Evolutionary conservation across 1,140 invertebrate species (phyloP).

Genomic region (Sinella curviseta): DNA sequence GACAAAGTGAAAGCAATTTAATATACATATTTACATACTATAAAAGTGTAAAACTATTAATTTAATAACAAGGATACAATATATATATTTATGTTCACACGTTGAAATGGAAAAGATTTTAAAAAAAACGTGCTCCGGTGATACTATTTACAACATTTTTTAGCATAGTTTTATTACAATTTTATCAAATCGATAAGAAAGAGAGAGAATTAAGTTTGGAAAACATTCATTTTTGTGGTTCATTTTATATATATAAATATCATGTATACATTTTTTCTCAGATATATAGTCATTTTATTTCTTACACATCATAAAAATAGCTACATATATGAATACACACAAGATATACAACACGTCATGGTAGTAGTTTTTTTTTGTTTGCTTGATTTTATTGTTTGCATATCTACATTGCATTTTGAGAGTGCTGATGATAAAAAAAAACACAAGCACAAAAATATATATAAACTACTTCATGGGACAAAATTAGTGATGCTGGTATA

Average conservation of each 20-base stretch:
- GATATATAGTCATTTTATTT: slow-evolving; percentile 18
- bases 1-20: background rate
- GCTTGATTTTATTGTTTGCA: background rate
- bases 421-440: background rate
- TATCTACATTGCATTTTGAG: background rate
- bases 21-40: background rate
- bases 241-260: background rate
- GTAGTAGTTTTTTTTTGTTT: background rate
- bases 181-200: slow-evolving; percentile 11
- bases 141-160: slow-evolving; percentile 5
- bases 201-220: background rate
- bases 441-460: background rate
- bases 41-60: too few species aligned
- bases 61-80: background rate
- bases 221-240: background rate
- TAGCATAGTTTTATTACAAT: background rate
- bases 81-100: background rate
- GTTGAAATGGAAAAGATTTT: background rate
- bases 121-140: background rate
- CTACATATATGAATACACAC: background rate
- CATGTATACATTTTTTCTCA: background rate
- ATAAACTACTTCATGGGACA: background rate
- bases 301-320: background rate
- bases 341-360: too few species aligned
- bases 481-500: slow-evolving; percentile 25